These are phyloP conservation scores for Gallinago undulata DNA, from an alignment of 2,113 vertebrate species.

Conservation along the genomic window DNA sequence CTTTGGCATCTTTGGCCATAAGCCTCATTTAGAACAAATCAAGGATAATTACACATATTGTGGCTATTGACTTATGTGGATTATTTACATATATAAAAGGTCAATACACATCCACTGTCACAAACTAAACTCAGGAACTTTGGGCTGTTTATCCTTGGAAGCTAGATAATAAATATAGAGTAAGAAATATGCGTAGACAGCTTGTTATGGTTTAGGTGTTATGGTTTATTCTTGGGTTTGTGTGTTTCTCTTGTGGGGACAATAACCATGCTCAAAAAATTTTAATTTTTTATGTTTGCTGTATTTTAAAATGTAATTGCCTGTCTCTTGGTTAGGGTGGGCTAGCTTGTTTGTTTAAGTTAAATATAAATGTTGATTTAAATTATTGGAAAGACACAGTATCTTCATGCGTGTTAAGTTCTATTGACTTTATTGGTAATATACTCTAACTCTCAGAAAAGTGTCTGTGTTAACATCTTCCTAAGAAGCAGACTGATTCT, in stretches of 20 bases:
- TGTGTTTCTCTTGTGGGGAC: not conserved
- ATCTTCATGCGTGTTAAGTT: not conserved
- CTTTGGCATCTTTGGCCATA: not conserved
- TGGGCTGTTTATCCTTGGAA: not conserved
- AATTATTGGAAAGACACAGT: not conserved
- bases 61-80: not conserved
- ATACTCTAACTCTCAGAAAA: not conserved
- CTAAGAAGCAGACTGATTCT: not conserved
- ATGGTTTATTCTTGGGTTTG: not conserved
- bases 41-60: not conserved
- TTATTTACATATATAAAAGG: not conserved
- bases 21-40: not conserved
- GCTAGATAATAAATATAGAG: not conserved
- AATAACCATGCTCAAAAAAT: not conserved
- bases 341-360: not conserved
- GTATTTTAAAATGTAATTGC: not conserved
- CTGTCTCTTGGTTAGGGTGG: not conserved
- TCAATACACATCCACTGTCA: not conserved
- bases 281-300: not conserved
- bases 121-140: not conserved
- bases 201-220: not conserved
- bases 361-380: not conserved
- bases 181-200: not conserved
- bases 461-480: not conserved
- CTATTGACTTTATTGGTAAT: not conserved